Conservation (phyloP, 53 echinoderm and acorn worm species). For the Luidia sarsii region DNA sequence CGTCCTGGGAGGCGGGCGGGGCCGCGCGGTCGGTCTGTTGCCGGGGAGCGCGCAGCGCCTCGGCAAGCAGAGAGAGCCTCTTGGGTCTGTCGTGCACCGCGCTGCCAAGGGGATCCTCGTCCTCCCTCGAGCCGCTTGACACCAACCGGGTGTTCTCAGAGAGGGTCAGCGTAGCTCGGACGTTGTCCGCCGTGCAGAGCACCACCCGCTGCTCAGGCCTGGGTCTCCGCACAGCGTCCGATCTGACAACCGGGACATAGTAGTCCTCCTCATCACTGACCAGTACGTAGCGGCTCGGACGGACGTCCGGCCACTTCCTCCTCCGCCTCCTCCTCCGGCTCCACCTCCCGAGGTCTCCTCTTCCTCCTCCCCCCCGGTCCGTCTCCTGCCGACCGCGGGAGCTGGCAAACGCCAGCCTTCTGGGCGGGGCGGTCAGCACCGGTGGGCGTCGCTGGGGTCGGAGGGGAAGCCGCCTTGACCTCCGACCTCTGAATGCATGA, state of each 20-base stretch:
- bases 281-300: not conserved
- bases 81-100: not conserved
- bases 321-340: not conserved
- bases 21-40: not conserved
- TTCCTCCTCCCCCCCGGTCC: not conserved
- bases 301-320: not conserved
- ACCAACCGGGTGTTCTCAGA: not conserved
- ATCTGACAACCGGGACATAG: too few relatives aligned
- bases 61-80: too few relatives aligned
- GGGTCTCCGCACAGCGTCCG: too few relatives aligned
- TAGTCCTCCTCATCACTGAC: not conserved
- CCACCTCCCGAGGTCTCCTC: too few relatives aligned
- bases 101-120: not conserved
- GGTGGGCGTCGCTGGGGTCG: too few relatives aligned
- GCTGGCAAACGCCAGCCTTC: not conserved
- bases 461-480: too few relatives aligned
- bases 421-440: too few relatives aligned
- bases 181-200: not conserved
- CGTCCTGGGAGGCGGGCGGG: too few relatives aligned
- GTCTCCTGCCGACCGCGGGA: not conserved
- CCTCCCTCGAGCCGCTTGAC: not conserved
- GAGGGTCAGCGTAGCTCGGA: conserved; percentile 5
- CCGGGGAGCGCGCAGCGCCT: not conserved
- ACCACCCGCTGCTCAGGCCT: not conserved
- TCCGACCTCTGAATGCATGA: not conserved